phyloP scores from a whole-genome alignment of 2,888 invertebrate genomes.

The Drosophila planitibia region DNA sequence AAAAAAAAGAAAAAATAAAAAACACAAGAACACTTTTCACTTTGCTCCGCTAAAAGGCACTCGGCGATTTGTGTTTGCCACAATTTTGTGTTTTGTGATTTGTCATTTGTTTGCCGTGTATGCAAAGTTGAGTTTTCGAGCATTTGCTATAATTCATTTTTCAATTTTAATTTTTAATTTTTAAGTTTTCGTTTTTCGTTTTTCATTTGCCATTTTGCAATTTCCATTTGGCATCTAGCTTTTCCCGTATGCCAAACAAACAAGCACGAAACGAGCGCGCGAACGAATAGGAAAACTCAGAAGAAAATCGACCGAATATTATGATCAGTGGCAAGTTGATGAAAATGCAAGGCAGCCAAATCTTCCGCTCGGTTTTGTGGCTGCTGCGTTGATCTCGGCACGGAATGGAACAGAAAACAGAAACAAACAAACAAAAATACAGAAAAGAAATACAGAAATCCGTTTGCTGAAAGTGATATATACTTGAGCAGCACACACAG shows the following conservation, averaged over 20 bases:
- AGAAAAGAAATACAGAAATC: conserved; percentile 64
- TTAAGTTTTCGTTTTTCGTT: neutral
- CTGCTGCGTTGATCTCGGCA: conserved; percentile 47
- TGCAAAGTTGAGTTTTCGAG: conserved; percentile 9
- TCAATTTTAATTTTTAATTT: neutral
- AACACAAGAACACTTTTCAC: neutral
- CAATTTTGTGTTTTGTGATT: conserved; percentile 14
- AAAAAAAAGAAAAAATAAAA: neutral
- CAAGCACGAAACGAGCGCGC: conserved; percentile 32
- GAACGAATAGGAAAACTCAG: conserved; percentile 13
- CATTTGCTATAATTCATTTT: conserved; percentile 14
- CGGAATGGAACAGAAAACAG: conserved; percentile 15
- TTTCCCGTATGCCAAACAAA: conserved; percentile 44
- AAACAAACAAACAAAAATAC: conserved; percentile 21
- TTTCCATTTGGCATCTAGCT: conserved; percentile 8
- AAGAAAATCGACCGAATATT: conserved; percentile 2
- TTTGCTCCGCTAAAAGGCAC: conserved; percentile 50
- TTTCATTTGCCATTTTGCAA: conserved; percentile 1
- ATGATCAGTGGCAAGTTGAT: conserved; percentile 9
- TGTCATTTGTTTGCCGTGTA: conserved; percentile 35
- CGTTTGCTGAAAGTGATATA: conserved; percentile 71
- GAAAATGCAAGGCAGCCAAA: conserved; percentile 45
- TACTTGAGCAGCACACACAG: conserved; percentile 18
- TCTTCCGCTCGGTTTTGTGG: conserved; percentile 48
- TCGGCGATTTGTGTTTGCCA: conserved; percentile 52